Evolutionary conservation across 2,797 vertebrate species (phyloP).

Genomic region (Apodemus agrarius): DNA sequence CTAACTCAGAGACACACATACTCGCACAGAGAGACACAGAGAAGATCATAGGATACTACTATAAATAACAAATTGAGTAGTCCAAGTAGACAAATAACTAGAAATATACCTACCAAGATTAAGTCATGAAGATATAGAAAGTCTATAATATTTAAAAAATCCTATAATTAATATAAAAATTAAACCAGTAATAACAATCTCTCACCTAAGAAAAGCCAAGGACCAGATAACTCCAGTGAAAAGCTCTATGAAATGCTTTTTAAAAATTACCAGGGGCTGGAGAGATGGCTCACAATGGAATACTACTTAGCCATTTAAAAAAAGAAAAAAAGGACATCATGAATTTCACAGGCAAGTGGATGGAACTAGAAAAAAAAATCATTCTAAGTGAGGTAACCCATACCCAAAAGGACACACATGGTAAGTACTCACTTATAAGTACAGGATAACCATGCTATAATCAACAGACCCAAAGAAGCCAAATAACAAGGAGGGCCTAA

Average conservation of each 20-base stretch:
- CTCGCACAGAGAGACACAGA: too few species aligned
- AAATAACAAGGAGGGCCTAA: not conserved
- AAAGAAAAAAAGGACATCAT: too few species aligned
- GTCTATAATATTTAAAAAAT: not conserved
- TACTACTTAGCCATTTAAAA: too few species aligned
- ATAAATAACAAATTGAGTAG: not conserved
- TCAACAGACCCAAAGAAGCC: too few species aligned
- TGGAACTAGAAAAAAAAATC: too few species aligned
- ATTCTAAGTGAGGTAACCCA: too few species aligned
- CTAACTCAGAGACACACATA: too few species aligned
- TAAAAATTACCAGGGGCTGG: not conserved
- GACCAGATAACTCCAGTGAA: not conserved
- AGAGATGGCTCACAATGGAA: too few species aligned
- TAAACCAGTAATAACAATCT: not conserved
- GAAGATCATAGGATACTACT: not conserved
- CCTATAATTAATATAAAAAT: not conserved
- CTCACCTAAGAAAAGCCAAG: not conserved
- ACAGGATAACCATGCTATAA: too few species aligned
- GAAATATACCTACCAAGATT: not conserved
- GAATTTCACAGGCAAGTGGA: too few species aligned
- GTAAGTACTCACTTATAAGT: too few species aligned
- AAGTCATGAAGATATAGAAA: not conserved
- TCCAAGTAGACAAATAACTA: not conserved
- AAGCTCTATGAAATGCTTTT: not conserved
- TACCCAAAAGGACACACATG: too few species aligned